These are phyloP conservation scores for Bombus ignitus DNA, from an alignment of 1,140 invertebrate species.

Conservation along the genomic window DNA sequence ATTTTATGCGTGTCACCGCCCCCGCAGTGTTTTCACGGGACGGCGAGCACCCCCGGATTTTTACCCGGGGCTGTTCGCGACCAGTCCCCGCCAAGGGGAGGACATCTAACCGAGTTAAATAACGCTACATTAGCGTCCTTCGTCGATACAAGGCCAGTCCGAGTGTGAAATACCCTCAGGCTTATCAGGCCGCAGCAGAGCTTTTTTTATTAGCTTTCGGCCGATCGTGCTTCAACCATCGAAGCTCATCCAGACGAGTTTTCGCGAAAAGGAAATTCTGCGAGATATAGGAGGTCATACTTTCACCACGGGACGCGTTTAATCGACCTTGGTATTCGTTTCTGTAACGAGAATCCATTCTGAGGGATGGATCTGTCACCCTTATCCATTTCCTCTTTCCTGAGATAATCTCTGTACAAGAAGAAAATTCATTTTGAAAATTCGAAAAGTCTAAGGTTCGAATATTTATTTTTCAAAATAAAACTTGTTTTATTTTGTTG, in stretches of 20 bases:
- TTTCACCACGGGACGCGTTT: slow-evolving; percentile 27
- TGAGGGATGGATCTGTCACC: neutral
- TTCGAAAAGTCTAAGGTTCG: no score
- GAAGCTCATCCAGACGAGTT: neutral
- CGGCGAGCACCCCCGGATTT: slow-evolving; percentile 78
- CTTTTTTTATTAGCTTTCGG: slow-evolving; percentile 68
- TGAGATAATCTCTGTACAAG: neutral
- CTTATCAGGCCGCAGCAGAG: slow-evolving; percentile 79
- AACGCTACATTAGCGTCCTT: slow-evolving; percentile 81
- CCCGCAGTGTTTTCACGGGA: slow-evolving; percentile 81
- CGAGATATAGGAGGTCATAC: slow-evolving; percentile 16
- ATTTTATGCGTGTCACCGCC: slow-evolving; percentile 80
- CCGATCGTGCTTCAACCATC: slow-evolving; percentile 30
- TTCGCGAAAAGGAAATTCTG: slow-evolving; percentile 1
- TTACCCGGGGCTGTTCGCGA: slow-evolving; percentile 53
- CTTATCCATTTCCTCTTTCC: neutral
- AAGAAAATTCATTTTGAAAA: neutral
- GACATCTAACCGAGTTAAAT: slow-evolving; percentile 81
- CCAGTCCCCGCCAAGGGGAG: slow-evolving; percentile 32
- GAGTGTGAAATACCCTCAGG: slow-evolving; percentile 82
- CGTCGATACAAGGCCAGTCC: slow-evolving; percentile 75
- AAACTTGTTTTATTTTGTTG: no score
- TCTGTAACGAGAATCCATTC: slow-evolving; percentile 1
- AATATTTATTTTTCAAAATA: no score
- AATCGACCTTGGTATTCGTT: slow-evolving; percentile 46